Conservation (phyloP, 2,797 vertebrate genomes). For the Xerus rutilus region DNA sequence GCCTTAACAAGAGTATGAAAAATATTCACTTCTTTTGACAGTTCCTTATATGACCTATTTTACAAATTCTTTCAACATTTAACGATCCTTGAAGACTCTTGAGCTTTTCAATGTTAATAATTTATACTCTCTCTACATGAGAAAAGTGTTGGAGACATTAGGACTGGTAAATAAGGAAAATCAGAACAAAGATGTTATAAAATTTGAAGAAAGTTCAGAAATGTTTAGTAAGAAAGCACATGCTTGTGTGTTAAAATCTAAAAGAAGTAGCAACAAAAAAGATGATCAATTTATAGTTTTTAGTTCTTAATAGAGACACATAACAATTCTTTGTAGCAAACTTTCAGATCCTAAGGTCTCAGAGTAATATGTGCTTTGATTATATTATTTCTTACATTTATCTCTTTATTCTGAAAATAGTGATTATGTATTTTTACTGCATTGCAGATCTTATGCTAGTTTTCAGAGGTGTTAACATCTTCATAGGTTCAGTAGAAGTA, state of each 20-base stretch:
- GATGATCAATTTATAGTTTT: background rate
- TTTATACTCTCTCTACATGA: slow-evolving; percentile 26
- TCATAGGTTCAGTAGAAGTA: background rate
- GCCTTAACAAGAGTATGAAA: background rate
- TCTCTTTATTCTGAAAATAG: background rate
- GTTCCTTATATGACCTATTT: slow-evolving; percentile 35
- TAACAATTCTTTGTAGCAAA: background rate
- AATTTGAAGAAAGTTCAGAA: slow-evolving; percentile 4
- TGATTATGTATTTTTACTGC: background rate
- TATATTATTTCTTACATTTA: background rate
- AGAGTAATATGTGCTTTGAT: background rate
- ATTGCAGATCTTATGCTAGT: background rate
- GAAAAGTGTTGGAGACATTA: background rate
- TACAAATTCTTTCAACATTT: slow-evolving; percentile 57
- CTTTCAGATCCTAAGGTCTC: background rate
- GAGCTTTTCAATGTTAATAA: slow-evolving; percentile 63
- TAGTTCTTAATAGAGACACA: background rate
- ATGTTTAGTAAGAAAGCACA: background rate
- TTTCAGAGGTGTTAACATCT: background rate
- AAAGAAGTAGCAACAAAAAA: background rate
- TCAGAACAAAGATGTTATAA: background rate
- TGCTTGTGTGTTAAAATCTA: background rate
- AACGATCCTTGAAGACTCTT: background rate
- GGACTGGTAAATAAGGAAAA: background rate
- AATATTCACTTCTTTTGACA: slow-evolving; percentile 32